phyloP scores from a whole-genome alignment of 2,797 vertebrate genomes.

The Nyctibius grandis region DNA sequence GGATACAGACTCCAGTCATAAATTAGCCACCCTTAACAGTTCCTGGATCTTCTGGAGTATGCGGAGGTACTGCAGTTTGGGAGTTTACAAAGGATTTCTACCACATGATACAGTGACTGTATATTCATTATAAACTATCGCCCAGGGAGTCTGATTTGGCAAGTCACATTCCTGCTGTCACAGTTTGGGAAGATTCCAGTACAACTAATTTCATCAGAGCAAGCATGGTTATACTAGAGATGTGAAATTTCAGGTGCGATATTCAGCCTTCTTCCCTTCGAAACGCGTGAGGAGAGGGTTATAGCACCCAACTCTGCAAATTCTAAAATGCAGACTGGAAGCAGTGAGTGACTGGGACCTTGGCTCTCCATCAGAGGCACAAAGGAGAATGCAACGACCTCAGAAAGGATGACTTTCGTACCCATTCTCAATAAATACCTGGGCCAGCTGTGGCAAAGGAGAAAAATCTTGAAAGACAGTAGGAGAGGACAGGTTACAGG shows the following conservation, averaged over 20 bases:
- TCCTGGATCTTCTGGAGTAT: background rate
- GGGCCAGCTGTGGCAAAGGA: background rate
- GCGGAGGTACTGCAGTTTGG: rapidly evolving
- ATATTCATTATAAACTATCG: background rate
- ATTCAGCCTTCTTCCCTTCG: background rate
- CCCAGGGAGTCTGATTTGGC: background rate
- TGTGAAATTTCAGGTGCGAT: background rate
- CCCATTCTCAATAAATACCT: background rate
- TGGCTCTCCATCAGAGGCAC: background rate
- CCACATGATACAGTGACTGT: background rate
- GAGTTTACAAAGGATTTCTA: background rate
- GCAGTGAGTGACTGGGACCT: background rate
- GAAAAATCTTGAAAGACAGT: background rate
- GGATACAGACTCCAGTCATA: background rate
- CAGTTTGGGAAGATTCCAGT: background rate
- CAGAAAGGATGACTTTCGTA: background rate
- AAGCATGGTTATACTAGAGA: background rate
- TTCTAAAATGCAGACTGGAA: background rate
- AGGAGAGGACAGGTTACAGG: background rate
- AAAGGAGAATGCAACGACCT: background rate
- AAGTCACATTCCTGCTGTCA: background rate
- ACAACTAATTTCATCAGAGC: background rate
- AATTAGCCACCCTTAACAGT: background rate
- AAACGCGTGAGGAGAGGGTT: background rate
- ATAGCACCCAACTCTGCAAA: background rate